These are phyloP conservation scores for Platygyra sinensis DNA, from an alignment of 64 coral and sea anemone species.

Conservation along the genomic window DNA sequence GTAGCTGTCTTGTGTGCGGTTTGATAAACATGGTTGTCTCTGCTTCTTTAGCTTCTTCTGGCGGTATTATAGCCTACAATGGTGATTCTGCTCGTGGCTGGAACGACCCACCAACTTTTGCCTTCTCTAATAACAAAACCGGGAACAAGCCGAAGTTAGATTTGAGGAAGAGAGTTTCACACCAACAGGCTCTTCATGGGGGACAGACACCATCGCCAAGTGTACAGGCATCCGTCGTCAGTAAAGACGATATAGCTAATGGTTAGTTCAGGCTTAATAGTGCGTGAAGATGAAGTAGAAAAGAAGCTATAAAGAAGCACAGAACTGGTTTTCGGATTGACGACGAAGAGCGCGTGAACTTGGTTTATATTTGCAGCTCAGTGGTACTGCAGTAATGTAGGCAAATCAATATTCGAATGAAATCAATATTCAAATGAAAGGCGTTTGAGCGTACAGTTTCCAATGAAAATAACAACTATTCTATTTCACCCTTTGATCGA, in stretches of 20 bases:
- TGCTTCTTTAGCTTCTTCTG: conserved; percentile 46
- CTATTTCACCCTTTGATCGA: too few species aligned
- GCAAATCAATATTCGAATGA: too few species aligned
- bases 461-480: too few species aligned
- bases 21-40: not conserved
- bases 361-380: not conserved
- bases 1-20: not conserved
- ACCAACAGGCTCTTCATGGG: conserved; percentile 96
- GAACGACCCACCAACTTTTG: conserved; percentile 98
- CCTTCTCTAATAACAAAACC: conserved; percentile 75
- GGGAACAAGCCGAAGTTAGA: conserved; percentile 87
- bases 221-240: not conserved
- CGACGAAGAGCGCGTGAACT: not conserved
- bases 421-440: too few species aligned
- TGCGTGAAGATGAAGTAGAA: not conserved
- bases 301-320: not conserved
- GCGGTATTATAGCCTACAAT: conserved; percentile 94
- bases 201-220: conserved; percentile 7
- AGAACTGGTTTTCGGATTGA: not conserved
- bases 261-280: not conserved
- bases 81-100: conserved; percentile 95
- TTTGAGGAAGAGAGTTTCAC: conserved; percentile 94
- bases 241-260: conserved; percentile 7
- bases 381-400: too few species aligned
- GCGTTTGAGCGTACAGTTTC: too few species aligned